A percentile compares a stretch with the other conserved stretches of the same genome.
Evolutionary conservation across 1,140 invertebrate species (phyloP).

Genomic region (Hyphantria cunea): DNA sequence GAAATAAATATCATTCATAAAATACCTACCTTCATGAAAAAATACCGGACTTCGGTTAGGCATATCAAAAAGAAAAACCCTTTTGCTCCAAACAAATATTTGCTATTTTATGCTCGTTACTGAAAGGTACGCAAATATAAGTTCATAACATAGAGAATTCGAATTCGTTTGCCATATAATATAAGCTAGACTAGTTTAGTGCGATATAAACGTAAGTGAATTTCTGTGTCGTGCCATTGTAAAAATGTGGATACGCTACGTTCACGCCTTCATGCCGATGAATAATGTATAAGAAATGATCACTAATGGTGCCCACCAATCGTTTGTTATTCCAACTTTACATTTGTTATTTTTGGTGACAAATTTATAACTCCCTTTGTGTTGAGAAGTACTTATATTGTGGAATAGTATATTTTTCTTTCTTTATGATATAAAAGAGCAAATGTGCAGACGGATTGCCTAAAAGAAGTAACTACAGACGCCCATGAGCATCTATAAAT

Average conservation of each 20-base stretch:
- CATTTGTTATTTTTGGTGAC: slow-evolving; percentile 14
- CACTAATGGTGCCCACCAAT: slow-evolving; percentile 35
- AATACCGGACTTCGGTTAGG: neutral
- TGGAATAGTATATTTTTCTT: neutral
- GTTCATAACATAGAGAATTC: slow-evolving; percentile 15
- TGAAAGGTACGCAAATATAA: slow-evolving; percentile 19
- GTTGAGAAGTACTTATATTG: neutral
- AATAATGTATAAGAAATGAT: slow-evolving; percentile 40
- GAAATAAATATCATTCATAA: neutral
- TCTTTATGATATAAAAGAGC: too few relatives aligned
- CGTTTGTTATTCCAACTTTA: slow-evolving; percentile 15
- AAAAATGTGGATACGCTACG: slow-evolving; percentile 17
- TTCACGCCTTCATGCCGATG: slow-evolving; percentile 18
- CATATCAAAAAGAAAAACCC: neutral
- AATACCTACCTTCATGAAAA: slow-evolving; percentile 1
- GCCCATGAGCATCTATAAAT: too few relatives aligned
- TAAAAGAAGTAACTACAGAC: too few relatives aligned
- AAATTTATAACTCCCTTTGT: neutral
- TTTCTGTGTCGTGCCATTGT: slow-evolving; percentile 32
- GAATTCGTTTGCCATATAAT: slow-evolving; percentile 13
- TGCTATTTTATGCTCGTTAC: slow-evolving; percentile 12
- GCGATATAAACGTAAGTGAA: slow-evolving; percentile 36
- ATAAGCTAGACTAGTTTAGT: slow-evolving; percentile 26
- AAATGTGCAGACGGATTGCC: too few relatives aligned
- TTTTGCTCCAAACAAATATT: slow-evolving; percentile 8